Percentiles rank a stretch among this genome's conserved stretches.
phyloP scores from a whole-genome alignment of 2,797 vertebrate genomes.

The Rhabdophis nuchalis region DNA sequence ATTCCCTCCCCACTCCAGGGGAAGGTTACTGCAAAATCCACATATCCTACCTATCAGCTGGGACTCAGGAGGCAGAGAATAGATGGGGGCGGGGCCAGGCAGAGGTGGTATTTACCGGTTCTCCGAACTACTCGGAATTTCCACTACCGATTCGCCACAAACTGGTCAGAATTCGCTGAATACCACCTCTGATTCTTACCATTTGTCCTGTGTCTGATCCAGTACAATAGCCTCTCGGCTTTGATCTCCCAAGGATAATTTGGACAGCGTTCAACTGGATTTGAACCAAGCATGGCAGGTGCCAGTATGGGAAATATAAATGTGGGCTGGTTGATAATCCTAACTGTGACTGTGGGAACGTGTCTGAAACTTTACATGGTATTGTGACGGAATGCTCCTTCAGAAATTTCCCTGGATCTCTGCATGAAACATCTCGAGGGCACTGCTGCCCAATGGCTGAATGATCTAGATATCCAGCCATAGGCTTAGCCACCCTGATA shows the following conservation, averaged over 20 bases:
- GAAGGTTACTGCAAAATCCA: too few species aligned
- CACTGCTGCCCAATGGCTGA: not conserved
- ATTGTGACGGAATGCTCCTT: not conserved
- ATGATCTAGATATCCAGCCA: too few species aligned
- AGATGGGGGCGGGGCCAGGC: too few species aligned
- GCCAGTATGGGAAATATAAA: not conserved
- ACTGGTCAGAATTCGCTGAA: too few species aligned
- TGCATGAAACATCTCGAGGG: not conserved
- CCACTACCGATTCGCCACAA: too few species aligned
- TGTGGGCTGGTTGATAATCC: not conserved
- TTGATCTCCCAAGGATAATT: not conserved
- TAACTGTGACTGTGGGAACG: too few species aligned
- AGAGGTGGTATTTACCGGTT: too few species aligned
- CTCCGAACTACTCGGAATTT: too few species aligned
- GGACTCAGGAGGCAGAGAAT: too few species aligned
- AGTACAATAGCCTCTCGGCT: not conserved
- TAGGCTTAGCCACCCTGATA: not conserved
- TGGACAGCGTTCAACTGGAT: not conserved
- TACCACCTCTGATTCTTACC: too few species aligned
- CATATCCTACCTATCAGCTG: too few species aligned
- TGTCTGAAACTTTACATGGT: not conserved
- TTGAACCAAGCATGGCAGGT: not conserved
- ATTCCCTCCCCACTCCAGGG: too few species aligned
- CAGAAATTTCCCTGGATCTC: not conserved
- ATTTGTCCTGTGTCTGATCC: not conserved